These are phyloP conservation scores for Rhingia rostrata DNA, from an alignment of 2,888 invertebrate genomes.

Conservation along the genomic window DNA sequence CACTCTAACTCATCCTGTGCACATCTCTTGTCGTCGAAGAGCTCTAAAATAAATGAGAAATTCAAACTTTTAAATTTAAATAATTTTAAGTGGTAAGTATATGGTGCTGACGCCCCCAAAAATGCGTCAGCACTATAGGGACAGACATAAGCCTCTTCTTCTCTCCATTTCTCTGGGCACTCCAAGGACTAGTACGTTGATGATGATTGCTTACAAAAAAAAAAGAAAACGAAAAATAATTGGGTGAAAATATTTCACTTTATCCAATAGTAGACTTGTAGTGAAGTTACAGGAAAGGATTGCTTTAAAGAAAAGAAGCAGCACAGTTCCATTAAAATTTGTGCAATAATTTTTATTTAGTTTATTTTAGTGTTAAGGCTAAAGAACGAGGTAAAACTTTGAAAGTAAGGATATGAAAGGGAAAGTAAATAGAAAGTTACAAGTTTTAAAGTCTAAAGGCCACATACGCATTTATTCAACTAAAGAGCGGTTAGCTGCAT, in stretches of 20 bases:
- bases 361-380: neutral
- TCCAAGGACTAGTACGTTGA: constrained; percentile 54
- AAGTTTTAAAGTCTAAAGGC: too few species aligned
- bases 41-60: constrained; percentile 71
- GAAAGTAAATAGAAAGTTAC: too few species aligned
- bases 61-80: constrained; percentile 74
- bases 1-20: constrained; percentile 1
- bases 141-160: constrained; percentile 39
- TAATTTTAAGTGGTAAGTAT: constrained; percentile 72
- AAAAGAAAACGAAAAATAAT: neutral
- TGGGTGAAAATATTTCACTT: constrained; percentile 52
- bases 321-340: constrained; percentile 10
- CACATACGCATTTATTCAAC: too few species aligned
- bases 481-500: too few species aligned
- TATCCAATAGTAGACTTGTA: constrained; percentile 29
- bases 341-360: constrained; percentile 8
- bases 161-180: constrained; percentile 14
- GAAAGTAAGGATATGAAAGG: too few species aligned
- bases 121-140: constrained; percentile 40
- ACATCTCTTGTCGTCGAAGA: constrained; percentile 36
- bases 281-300: neutral
- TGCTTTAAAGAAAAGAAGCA: neutral
- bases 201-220: constrained; percentile 57
- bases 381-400: too few species aligned
- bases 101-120: constrained; percentile 50